phyloP scores from a whole-genome alignment of 2,113 vertebrate species.

The Amia ocellicauda region DNA sequence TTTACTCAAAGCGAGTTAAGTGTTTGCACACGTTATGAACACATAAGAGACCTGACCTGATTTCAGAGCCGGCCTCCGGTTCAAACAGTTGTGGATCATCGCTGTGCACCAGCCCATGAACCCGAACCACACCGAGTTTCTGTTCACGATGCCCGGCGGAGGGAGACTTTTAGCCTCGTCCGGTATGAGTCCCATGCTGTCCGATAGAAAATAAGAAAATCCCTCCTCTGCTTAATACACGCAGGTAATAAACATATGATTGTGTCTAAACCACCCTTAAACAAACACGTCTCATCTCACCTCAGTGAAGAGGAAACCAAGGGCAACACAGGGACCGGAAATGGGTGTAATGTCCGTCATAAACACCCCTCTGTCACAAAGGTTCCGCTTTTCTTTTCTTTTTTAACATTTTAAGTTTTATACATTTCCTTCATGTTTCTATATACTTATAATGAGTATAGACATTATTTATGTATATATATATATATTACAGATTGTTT shows the following conservation, averaged over 20 bases:
- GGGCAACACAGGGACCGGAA: constrained; percentile 35
- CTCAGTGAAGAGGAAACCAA: constrained; percentile 52
- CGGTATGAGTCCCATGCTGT: constrained; percentile 60
- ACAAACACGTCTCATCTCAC: constrained; percentile 28
- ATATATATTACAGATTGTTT: no score
- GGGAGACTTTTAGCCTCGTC: constrained; percentile 64
- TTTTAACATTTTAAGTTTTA: no score
- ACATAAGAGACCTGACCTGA: constrained; percentile 59
- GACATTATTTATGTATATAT: no score
- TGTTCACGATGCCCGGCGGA: constrained; percentile 69
- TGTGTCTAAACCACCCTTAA: background rate
- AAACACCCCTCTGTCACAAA: background rate
- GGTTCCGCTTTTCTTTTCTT: constrained; percentile 24
- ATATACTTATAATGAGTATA: no score
- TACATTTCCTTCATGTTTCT: no score
- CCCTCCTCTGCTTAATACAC: constrained; percentile 17
- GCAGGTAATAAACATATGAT: background rate
- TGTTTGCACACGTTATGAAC: no score
- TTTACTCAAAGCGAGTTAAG: no score
- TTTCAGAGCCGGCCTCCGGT: constrained; percentile 55
- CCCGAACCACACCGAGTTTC: constrained; percentile 56
- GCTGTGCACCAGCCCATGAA: constrained; percentile 54
- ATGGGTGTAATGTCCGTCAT: constrained; percentile 24
- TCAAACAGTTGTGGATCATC: constrained; percentile 59
- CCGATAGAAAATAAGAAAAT: background rate